phyloP scores from a whole-genome alignment of 2,888 invertebrate species.

The Eupeodes latifasciatus region DNA sequence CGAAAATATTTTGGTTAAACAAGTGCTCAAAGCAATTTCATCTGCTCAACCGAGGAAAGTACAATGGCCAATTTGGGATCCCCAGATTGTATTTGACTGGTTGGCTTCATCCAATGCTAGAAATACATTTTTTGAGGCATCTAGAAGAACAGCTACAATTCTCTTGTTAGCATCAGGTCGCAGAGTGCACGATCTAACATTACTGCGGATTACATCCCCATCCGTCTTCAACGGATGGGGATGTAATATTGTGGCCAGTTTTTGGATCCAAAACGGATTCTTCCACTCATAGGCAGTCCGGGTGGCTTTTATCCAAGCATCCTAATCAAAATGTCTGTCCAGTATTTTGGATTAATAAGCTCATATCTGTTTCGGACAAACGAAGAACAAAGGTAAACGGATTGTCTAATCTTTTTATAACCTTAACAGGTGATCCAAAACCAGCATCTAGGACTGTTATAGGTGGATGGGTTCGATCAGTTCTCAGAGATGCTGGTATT shows the following conservation, averaged over 20 bases:
- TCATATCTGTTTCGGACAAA: constrained; percentile 15
- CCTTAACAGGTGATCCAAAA: background rate
- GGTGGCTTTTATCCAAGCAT: constrained; percentile 40
- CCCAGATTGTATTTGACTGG: constrained; percentile 39
- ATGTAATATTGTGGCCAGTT: constrained; percentile 21
- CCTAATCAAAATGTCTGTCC: constrained; percentile 41
- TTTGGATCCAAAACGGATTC: constrained; percentile 48
- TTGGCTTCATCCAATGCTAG: constrained; percentile 21
- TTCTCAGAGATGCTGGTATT: constrained; percentile 12
- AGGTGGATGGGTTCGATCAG: constrained; percentile 8
- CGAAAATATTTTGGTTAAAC: constrained; percentile 34
- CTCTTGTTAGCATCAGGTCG: background rate
- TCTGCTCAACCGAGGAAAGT: constrained; percentile 31
- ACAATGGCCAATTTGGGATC: constrained; percentile 46
- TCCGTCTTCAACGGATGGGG: constrained; percentile 13
- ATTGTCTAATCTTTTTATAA: background rate
- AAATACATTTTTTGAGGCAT: constrained; percentile 28
- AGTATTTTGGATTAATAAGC: constrained; percentile 2
- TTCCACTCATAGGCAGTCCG: constrained; percentile 25
- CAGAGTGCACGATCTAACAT: constrained; percentile 36
- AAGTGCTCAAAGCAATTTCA: constrained; percentile 35
- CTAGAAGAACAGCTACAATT: background rate
- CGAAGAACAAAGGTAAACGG: constrained; percentile 4
- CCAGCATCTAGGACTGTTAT: no score
- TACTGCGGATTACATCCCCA: constrained; percentile 35